A percentile compares a stretch with the other conserved stretches of the same genome.
Evolutionary conservation across 2,888 invertebrate species (phyloP).

Genomic region (Limenitis camilla): DNA sequence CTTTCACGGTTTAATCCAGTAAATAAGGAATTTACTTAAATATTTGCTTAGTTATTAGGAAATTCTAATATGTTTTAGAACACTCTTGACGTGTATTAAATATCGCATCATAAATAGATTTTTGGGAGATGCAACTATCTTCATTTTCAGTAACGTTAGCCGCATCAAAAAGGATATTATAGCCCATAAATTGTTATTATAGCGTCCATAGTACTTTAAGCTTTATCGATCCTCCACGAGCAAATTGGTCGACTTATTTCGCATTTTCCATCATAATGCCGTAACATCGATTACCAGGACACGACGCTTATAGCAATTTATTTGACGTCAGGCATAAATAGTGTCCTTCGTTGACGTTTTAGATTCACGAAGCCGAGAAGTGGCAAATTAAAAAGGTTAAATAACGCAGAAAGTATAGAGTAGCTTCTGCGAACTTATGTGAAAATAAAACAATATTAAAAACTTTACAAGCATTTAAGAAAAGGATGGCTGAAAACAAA

Average conservation of each 20-base stretch:
- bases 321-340: conserved; percentile 39
- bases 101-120: not conserved
- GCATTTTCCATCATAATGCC: conserved; percentile 36
- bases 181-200: conserved; percentile 27
- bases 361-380: conserved; percentile 43
- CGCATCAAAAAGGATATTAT: conserved; percentile 23
- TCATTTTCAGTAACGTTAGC: conserved; percentile 13
- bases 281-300: conserved; percentile 29
- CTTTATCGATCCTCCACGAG: conserved; percentile 27
- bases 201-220: conserved; percentile 24
- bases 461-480: too few species aligned
- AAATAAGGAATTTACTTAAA: too few species aligned
- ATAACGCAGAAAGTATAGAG: not conserved
- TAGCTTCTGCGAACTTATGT: too few species aligned
- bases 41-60: too few species aligned
- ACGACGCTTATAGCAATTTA: conserved; percentile 49
- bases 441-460: too few species aligned
- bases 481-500: too few species aligned
- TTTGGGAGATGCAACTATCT: conserved; percentile 10
- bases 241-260: conserved; percentile 34
- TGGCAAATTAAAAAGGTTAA: conserved; percentile 42
- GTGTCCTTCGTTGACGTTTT: conserved; percentile 42
- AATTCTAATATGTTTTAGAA: not conserved
- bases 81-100: not conserved
- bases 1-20: too few species aligned